A percentile compares a stretch with the other conserved stretches of the same genome.
Evolutionary conservation across 35 echinoderm and acorn worm genomes (phyloP).

Genomic region (Stichopus chloronotus): DNA sequence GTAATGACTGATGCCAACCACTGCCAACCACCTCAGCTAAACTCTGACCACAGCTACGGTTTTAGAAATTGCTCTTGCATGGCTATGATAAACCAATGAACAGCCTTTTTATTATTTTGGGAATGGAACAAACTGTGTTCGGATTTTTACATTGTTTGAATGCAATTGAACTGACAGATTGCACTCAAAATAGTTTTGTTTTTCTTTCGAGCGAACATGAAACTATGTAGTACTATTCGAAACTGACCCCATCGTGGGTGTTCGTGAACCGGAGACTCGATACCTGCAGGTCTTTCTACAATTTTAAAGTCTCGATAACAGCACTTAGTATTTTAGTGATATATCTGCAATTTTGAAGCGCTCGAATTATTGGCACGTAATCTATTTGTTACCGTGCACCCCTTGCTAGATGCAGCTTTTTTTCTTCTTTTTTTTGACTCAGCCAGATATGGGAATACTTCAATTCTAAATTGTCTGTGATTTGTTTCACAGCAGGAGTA

Average conservation of each 20-base stretch:
- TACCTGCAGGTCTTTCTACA: background rate
- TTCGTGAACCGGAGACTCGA: background rate
- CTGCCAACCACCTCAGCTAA: too few species aligned
- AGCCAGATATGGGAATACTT: background rate
- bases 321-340: background rate
- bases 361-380: background rate
- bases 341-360: background rate
- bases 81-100: too few species aligned
- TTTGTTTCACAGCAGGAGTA: slow-evolving; percentile 12
- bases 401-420: background rate
- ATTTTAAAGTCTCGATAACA: background rate
- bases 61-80: too few species aligned
- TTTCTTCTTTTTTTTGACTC: background rate
- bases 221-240: background rate
- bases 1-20: too few species aligned
- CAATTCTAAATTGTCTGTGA: background rate
- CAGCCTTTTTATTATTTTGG: too few species aligned
- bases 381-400: background rate
- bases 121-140: too few species aligned
- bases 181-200: background rate
- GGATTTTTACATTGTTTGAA: too few species aligned
- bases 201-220: background rate
- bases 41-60: too few species aligned
- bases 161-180: background rate
- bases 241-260: background rate